Conservation (phyloP, 2,113 vertebrate genomes). For the Proteles cristata region DNA sequence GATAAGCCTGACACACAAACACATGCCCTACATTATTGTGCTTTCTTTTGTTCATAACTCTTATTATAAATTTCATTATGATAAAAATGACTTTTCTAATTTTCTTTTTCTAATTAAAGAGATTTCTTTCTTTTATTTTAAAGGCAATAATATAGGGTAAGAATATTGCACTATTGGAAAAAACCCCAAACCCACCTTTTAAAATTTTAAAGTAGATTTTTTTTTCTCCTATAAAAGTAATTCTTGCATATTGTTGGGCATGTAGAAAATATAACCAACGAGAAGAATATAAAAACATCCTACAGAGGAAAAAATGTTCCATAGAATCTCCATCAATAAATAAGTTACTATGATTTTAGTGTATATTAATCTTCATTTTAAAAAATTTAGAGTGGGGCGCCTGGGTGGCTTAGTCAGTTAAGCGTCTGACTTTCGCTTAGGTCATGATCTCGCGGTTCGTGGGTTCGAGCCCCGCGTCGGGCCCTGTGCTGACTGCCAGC, state of each 20-base stretch:
- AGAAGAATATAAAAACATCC: neutral
- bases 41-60: neutral
- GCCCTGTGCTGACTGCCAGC: too few species aligned
- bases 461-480: too few species aligned
- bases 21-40: neutral
- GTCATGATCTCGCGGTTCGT: too few species aligned
- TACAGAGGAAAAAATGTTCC: neutral
- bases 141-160: neutral
- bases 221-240: neutral
- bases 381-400: neutral
- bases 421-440: too few species aligned
- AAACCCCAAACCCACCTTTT: neutral
- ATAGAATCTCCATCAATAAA: neutral
- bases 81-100: neutral
- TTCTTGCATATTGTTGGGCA: neutral
- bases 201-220: slow-evolving; percentile 7
- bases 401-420: too few species aligned
- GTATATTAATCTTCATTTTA: neutral
- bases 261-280: neutral
- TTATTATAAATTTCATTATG: neutral
- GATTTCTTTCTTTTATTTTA: neutral
- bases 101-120: neutral
- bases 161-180: neutral
- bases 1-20: neutral
- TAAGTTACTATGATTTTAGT: neutral